Evolutionary conservation across 2,113 vertebrate species (phyloP).

Genomic region (Laterallus jamaicensis): DNA sequence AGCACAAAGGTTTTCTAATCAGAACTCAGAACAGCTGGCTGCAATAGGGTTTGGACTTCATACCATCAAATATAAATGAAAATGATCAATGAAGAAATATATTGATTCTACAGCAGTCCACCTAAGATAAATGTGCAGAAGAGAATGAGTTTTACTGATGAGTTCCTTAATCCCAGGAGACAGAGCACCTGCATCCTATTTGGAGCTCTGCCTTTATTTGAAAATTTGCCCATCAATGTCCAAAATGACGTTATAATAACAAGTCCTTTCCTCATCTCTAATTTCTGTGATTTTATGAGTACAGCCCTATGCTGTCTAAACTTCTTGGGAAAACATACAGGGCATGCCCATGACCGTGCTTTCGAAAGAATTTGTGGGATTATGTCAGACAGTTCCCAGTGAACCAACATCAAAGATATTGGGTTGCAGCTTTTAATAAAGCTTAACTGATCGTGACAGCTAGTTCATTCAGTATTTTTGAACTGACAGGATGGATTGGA

Average conservation of each 20-base stretch:
- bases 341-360: conserved; percentile 28
- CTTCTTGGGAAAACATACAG: conserved; percentile 40
- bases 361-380: conserved; percentile 47
- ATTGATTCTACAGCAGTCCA: background rate
- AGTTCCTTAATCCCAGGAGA: background rate
- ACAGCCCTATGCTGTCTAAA: background rate
- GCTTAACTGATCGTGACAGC: conserved; percentile 49
- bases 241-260: background rate
- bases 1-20: background rate
- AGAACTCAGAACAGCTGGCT: background rate
- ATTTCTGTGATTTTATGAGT: background rate
- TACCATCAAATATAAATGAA: background rate
- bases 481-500: conserved; percentile 21
- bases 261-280: conserved; percentile 26
- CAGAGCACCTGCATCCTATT: conserved; percentile 6
- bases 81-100: background rate
- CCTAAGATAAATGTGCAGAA: background rate
- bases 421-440: conserved; percentile 49
- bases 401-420: conserved; percentile 44
- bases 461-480: conserved; percentile 6
- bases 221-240: conserved; percentile 1
- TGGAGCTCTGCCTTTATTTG: background rate
- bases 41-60: background rate
- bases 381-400: conserved; percentile 53
- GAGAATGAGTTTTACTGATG: background rate